A percentile compares a stretch with the other conserved stretches of the same genome.
phyloP scores from a whole-genome alignment of 2,113 vertebrate genomes.

The Psettodes erumei region DNA sequence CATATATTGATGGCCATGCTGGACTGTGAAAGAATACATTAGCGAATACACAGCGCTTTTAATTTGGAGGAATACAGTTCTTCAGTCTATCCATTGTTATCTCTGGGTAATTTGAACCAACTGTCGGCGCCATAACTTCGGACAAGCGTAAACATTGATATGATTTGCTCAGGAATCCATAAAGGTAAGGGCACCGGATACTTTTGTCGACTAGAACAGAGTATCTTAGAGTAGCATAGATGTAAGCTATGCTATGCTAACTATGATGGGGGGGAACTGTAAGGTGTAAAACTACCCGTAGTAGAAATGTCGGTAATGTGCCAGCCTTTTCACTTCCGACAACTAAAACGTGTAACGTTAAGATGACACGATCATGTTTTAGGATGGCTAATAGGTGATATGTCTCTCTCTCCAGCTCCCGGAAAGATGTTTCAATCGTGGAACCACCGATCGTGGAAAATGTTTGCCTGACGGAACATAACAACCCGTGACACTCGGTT shows the following conservation, averaged over 20 bases:
- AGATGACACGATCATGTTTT: not conserved
- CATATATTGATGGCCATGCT: not conserved
- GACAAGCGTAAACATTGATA: too few species aligned
- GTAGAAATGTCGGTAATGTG: too few species aligned
- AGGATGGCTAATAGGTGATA: fast-evolving
- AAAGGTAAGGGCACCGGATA: not conserved
- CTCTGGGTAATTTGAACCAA: not conserved
- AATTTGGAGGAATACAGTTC: conserved; percentile 15
- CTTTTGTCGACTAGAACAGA: not conserved
- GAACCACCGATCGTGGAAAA: not conserved
- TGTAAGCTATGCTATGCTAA: not conserved
- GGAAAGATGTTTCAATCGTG: not conserved
- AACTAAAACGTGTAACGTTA: not conserved
- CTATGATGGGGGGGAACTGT: not conserved
- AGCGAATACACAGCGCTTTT: not conserved
- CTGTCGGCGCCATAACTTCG: conserved; percentile 13
- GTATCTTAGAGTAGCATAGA: too few species aligned
- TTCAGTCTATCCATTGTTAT: fast-evolving
- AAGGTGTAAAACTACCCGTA: not conserved
- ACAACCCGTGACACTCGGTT: not conserved
- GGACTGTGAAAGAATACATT: not conserved
- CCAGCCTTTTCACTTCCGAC: not conserved
- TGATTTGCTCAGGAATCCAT: not conserved
- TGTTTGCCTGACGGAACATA: not conserved
- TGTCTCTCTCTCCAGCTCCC: not conserved